phyloP scores from a whole-genome alignment of 2,888 invertebrate genomes.

The Sabatieria punctata region DNA sequence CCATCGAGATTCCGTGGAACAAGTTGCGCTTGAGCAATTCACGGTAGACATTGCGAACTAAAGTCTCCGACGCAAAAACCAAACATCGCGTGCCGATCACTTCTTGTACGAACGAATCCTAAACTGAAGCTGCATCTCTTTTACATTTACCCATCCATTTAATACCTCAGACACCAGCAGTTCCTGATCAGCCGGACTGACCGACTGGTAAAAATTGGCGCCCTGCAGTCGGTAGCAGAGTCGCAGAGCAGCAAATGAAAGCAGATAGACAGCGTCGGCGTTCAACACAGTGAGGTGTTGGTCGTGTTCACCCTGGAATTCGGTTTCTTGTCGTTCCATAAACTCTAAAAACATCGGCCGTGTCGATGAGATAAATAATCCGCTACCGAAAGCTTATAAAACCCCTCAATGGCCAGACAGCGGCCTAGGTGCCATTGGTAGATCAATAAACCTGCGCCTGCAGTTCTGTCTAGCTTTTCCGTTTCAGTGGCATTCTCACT shows the following conservation, averaged over 20 bases:
- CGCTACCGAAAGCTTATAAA: too few relatives aligned
- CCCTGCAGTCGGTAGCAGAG: slow-evolving; percentile 13
- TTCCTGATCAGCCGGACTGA: too few relatives aligned
- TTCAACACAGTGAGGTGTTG: slow-evolving; percentile 49
- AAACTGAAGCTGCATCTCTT: too few relatives aligned
- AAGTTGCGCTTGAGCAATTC: slow-evolving; percentile 58
- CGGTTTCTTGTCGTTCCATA: neutral
- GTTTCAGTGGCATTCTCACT: too few relatives aligned
- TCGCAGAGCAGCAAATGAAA: slow-evolving; percentile 65
- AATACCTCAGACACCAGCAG: too few relatives aligned
- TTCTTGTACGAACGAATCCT: slow-evolving; percentile 59
- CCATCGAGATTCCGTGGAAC: slow-evolving; percentile 37
- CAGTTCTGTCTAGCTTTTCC: too few relatives aligned
- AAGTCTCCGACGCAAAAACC: slow-evolving; percentile 76
- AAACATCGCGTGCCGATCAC: slow-evolving; percentile 78
- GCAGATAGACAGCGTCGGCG: slow-evolving; percentile 81
- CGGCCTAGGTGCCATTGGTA: too few relatives aligned
- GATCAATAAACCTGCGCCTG: too few relatives aligned
- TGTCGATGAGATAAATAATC: too few relatives aligned
- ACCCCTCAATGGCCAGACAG: too few relatives aligned
- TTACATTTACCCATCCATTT: too few relatives aligned
- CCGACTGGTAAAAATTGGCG: neutral
- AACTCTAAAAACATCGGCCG: neutral
- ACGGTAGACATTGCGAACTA: slow-evolving; percentile 80
- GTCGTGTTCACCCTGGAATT: neutral